Evolutionary conservation across 2,797 vertebrate genomes (phyloP), one percentile per base, ranked within the genome.

Genomic region (Sylvilagus floridanus): DNA sequence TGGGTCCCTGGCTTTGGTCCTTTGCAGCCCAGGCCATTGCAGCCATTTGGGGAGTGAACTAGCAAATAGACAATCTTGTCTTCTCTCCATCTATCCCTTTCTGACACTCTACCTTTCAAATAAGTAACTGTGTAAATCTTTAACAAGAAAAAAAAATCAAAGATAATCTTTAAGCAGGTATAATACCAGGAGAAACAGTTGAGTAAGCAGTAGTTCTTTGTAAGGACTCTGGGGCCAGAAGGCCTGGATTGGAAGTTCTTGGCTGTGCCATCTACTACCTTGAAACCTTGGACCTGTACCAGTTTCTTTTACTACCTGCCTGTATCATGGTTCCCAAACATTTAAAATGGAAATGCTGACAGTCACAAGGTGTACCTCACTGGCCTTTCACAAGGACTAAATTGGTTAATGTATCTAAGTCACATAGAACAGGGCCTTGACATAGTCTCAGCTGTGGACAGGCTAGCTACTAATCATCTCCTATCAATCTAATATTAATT

Each of bases 341-440:
- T 94, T 91, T 94, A 89, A 93, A 57, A 77, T 77, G n/a, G 30
- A 84, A 95, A 83, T 95, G 28, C 35, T 95, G 54, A 76, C 95
- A 65, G 75, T 84, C 73, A 42, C 3, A 81, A 3, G 28, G 94
- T 62, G 21, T 94, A 28, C 28, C 28, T 81, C 68, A 52, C 14
- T 47, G 65, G 90, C n/a, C 37, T 92, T 96, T 73, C 85, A 19
- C 94, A 88, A 57, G 9, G 78, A 88, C 30, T 92, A 72, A 78
- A 54, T 95, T n/a, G 52, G 4, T 81, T 63, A 92, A 86, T 88
- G 16, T 94, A 76, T 84, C 5, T 89, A 87, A 93, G 71, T 37
- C 28, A 84, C 65, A 82, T 89, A 97, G 24, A 94, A 75, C 76
- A 95, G 60, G 86, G 60, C 78, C 17, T 94, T 85, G 60, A 84